Base-by-base conservation (phyloP, 1,140 invertebrate species). In the Chelonus insularis region DNA sequence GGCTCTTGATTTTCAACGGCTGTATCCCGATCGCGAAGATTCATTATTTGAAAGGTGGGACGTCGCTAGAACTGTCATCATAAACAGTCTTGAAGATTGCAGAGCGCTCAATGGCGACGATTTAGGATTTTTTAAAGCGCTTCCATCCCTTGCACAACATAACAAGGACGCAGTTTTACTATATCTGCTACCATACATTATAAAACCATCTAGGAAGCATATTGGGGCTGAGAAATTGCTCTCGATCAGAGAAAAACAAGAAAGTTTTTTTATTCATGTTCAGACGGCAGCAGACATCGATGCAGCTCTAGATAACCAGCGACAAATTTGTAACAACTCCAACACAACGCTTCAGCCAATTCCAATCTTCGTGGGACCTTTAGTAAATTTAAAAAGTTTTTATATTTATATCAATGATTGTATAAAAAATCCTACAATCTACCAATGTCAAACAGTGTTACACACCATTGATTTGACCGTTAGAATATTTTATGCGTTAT, bases 371-470 rank as follows among this genome's bases (percentile, higher is more conserved):
- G 59, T 60, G 1, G 59, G 59, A 1, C 50, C 59, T 5, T 25
- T 60, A 9, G 29, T 12, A 11, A 52, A 60, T 29, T 32, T 29
- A 9, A 36, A 41, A 8, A n/a, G 48, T 12, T 60, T 60, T 32
- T 60, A 60, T 47, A 25, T 60, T 12, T 60, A 60, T 12, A 29
- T 60, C 7, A 54, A 60, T 32, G 37, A 60, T 43, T 39, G 18
- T 36, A 32, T 60, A n/a, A 36, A 60, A 1, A 54, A 54, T 16
- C 37, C 59, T 52, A 60, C 50, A 43, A 60, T 60, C 8, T 60
- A 60, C 29, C 25, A 39, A 54, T 18, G 37, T 4, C 12, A 14
- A 34, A 16, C 48, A 8, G 25, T 60, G 25, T 34, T 60, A 16
- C 34, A 52, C 1, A 11, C 11, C 1, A 20, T 60, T 16, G n/a